Evolutionary conservation across 1,140 invertebrate genomes (phyloP).

Genomic region (Bombus sylvicola): DNA sequence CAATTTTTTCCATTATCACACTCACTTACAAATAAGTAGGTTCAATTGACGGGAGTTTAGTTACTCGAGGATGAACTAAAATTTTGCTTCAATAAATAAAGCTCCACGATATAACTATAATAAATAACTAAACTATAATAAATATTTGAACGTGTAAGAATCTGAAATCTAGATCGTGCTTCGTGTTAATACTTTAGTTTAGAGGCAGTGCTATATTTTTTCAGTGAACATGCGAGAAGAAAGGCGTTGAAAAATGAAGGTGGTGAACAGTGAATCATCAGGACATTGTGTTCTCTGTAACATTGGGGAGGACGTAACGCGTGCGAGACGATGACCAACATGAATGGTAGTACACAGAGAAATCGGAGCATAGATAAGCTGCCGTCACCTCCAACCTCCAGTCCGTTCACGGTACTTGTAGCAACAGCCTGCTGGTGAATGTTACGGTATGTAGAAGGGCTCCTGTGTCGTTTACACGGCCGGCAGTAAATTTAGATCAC

Average conservation of each 20-base stretch:
- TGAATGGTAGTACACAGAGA: slow-evolving; percentile 54
- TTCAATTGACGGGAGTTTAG: too few relatives aligned
- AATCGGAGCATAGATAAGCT: slow-evolving; percentile 69
- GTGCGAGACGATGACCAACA: slow-evolving; percentile 26
- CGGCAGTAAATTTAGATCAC: slow-evolving; percentile 69
- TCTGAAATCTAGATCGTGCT: too few relatives aligned
- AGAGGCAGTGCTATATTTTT: background rate
- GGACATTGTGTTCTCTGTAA: background rate
- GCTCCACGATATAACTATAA: too few relatives aligned
- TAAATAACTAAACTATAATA: too few relatives aligned
- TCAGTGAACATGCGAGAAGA: background rate
- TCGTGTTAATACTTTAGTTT: too few relatives aligned
- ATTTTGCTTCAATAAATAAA: too few relatives aligned
- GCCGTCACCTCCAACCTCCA: slow-evolving; percentile 65
- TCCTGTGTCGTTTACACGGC: slow-evolving; percentile 65
- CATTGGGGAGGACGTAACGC: background rate
- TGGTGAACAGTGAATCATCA: background rate
- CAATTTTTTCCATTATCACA: too few relatives aligned
- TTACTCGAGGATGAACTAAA: too few relatives aligned
- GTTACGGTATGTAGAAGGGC: slow-evolving; percentile 68
- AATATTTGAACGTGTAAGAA: too few relatives aligned
- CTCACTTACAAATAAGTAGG: too few relatives aligned
- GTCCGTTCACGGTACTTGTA: slow-evolving; percentile 61
- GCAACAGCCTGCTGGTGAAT: slow-evolving; percentile 65
- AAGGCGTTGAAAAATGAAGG: background rate